Conservation (phyloP, 1,140 invertebrate species). For the Melanaphis sacchari region DNA sequence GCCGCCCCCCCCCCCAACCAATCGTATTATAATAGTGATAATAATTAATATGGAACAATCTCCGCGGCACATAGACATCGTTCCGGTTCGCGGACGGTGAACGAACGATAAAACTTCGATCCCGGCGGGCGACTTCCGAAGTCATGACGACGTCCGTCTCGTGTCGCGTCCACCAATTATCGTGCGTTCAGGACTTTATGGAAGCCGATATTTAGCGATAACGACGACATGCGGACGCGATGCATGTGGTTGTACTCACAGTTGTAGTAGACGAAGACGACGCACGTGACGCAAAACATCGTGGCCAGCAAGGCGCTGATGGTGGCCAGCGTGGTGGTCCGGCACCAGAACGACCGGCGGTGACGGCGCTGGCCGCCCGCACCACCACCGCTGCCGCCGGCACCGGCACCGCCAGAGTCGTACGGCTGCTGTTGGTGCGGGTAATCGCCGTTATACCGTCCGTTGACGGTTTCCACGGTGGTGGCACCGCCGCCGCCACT, state of each 20-base stretch:
- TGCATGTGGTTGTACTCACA: conserved; percentile 22
- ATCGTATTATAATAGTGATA: too few species aligned
- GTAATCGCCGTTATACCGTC: neutral
- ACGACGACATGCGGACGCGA: too few species aligned
- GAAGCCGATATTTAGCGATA: too few species aligned
- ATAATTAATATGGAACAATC: too few species aligned
- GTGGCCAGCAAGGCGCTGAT: conserved; percentile 39
- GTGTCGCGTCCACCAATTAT: too few species aligned
- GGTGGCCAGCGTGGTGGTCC: conserved; percentile 43
- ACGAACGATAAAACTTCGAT: too few species aligned
- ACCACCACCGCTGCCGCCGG: neutral
- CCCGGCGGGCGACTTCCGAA: too few species aligned
- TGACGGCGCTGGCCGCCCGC: neutral
- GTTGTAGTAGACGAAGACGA: conserved; percentile 43
- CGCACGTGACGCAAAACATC: conserved; percentile 37
- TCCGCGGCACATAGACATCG: too few species aligned
- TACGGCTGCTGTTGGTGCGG: conserved; percentile 8
- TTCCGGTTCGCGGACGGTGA: too few species aligned
- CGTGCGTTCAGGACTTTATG: too few species aligned
- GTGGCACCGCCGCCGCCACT: neutral
- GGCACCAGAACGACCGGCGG: conserved; percentile 42
- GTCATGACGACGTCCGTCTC: too few species aligned
- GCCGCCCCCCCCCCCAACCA: too few species aligned
- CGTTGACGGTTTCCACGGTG: conserved; percentile 5
- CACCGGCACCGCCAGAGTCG: neutral